Evolutionary conservation across 2,113 vertebrate species (phyloP).

Genomic region (Ptilorrhoa leucosticta): DNA sequence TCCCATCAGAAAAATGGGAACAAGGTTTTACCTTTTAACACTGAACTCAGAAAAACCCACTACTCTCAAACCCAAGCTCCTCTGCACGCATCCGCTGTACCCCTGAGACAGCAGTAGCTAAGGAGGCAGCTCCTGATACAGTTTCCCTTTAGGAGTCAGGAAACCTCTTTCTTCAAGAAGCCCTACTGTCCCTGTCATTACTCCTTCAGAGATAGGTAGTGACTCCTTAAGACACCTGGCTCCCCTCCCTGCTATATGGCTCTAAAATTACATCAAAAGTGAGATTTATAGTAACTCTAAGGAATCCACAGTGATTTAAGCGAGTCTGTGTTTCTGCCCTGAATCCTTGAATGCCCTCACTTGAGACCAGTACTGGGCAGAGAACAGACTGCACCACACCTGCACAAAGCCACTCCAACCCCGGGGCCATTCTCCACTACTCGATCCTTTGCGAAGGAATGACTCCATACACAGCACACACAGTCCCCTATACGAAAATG

Average conservation of each 20-base stretch:
- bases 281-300: neutral
- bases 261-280: neutral
- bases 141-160: too few relatives aligned
- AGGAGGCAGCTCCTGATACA: neutral
- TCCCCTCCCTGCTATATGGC: neutral
- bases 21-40: neutral
- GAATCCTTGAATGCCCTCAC: neutral
- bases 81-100: neutral
- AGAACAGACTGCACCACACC: fast-evolving
- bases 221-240: neutral
- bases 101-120: neutral
- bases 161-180: neutral
- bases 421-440: fast-evolving
- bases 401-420: too few relatives aligned
- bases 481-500: fast-evolving
- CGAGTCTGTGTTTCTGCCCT: neutral
- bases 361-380: fast-evolving
- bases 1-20: neutral
- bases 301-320: neutral
- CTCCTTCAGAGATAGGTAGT: neutral
- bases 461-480: neutral
- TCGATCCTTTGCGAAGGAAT: fast-evolving
- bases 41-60: neutral
- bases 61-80: neutral
- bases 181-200: neutral